Evolutionary conservation across 2,888 invertebrate species (phyloP).

Genomic region (Eupithecia abbreviata): DNA sequence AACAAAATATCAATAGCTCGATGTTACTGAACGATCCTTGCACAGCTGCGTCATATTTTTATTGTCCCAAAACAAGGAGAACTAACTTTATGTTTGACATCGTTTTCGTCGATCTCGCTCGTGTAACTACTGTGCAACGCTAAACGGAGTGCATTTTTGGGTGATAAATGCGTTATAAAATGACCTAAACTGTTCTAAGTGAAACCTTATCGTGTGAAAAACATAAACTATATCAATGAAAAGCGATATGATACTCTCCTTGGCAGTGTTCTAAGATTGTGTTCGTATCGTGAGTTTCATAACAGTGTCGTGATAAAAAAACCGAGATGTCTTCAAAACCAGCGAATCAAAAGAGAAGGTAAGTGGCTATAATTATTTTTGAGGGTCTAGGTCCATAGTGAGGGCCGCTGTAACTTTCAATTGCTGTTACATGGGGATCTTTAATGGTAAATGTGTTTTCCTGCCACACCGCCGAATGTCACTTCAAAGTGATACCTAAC

Average conservation of each 20-base stretch:
- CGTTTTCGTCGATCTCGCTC: constrained; percentile 33
- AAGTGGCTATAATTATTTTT: constrained; percentile 57
- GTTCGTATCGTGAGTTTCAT: constrained; percentile 78
- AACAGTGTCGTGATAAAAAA: constrained; percentile 70
- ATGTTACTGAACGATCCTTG: constrained; percentile 1
- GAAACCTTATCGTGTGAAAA: constrained; percentile 63
- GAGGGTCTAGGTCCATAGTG: constrained; percentile 34
- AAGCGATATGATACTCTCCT: constrained; percentile 83
- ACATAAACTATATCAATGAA: constrained; percentile 61
- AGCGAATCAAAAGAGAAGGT: constrained; percentile 89
- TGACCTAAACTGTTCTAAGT: constrained; percentile 77
- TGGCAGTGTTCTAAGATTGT: constrained; percentile 85
- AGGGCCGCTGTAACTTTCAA: constrained; percentile 19
- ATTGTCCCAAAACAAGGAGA: constrained; percentile 32
- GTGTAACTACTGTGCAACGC: constrained; percentile 65
- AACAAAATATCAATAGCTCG: background rate
- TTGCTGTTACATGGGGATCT: constrained; percentile 23
- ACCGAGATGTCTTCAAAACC: constrained; percentile 79
- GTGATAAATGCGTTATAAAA: constrained; percentile 77
- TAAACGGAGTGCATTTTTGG: constrained; percentile 74
- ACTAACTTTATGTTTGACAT: constrained; percentile 45
- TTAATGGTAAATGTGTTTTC: constrained; percentile 46
- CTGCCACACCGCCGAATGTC: constrained; percentile 48
- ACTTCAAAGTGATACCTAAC: constrained; percentile 44
- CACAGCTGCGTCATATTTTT: constrained; percentile 40